Evolutionary conservation across 1,140 invertebrate species (phyloP).

Genomic region (Matsumurasca onukii): DNA sequence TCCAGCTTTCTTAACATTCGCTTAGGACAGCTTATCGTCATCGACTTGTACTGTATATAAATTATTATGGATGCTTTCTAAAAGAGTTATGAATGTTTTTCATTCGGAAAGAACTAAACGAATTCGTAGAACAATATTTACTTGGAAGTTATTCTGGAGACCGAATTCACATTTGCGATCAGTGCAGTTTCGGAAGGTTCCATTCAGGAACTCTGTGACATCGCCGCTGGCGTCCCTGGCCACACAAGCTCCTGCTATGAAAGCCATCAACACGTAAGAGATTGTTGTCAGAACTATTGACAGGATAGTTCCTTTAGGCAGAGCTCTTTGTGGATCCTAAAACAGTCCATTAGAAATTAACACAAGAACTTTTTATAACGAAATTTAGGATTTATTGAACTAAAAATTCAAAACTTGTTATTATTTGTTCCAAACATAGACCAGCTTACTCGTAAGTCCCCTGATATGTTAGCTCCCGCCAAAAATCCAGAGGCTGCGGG

Average conservation of each 20-base stretch:
- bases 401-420: not conserved
- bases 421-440: not conserved
- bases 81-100: too few species aligned
- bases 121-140: too few species aligned
- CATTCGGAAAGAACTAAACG: too few species aligned
- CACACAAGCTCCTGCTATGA: slow-evolving; percentile 72
- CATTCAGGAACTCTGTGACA: slow-evolving; percentile 54
- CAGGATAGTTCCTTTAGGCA: slow-evolving; percentile 87
- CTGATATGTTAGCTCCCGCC: slow-evolving; percentile 93
- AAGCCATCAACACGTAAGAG: slow-evolving; percentile 81
- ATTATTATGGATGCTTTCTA: too few species aligned
- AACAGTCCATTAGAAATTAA: not conserved
- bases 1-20: too few species aligned
- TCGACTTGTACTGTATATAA: too few species aligned
- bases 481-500: slow-evolving; percentile 95
- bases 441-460: slow-evolving; percentile 78
- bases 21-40: too few species aligned
- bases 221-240: slow-evolving; percentile 75
- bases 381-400: not conserved
- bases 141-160: slow-evolving; percentile 79
- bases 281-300: slow-evolving; percentile 83
- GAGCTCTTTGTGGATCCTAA: slow-evolving; percentile 87
- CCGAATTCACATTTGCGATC: slow-evolving; percentile 65
- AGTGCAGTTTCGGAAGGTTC: slow-evolving; percentile 54
- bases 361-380: not conserved